Evolutionary conservation across 2,113 vertebrate species (phyloP).

Genomic region (Lagenorhynchus albirostris): DNA sequence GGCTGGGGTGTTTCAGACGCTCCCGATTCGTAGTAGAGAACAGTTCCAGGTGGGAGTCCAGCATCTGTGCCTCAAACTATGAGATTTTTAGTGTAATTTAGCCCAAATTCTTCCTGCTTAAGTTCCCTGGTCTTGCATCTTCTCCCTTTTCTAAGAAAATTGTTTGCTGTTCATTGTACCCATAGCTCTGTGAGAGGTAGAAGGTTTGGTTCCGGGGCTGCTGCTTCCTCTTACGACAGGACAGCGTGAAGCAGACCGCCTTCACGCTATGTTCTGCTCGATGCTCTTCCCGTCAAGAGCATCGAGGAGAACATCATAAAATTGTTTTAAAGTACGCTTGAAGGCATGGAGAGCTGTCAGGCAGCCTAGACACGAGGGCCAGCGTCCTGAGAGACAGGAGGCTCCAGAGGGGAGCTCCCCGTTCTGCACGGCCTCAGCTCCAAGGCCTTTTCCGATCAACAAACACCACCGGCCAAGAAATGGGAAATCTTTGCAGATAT

Average conservation of each 20-base stretch:
- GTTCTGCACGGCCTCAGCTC: rapidly evolving
- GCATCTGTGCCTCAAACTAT: neutral
- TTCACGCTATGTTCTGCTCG: too few species aligned
- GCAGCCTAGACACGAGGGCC: too few species aligned
- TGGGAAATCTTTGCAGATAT: rapidly evolving
- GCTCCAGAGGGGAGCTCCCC: rapidly evolving
- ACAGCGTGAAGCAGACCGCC: neutral
- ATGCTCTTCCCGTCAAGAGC: neutral
- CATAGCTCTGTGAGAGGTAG: rapidly evolving
- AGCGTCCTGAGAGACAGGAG: rapidly evolving
- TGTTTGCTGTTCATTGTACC: neutral
- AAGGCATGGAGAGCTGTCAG: neutral
- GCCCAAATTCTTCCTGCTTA: rapidly evolving
- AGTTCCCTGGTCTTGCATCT: rapidly evolving
- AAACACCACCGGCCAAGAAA: neutral
- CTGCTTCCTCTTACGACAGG: rapidly evolving
- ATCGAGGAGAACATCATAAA: too few species aligned
- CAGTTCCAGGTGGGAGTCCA: neutral
- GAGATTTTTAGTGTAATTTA: neutral
- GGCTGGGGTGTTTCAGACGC: rapidly evolving
- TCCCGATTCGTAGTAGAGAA: rapidly evolving
- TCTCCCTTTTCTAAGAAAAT: neutral
- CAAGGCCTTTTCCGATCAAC: neutral
- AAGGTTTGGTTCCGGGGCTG: neutral
- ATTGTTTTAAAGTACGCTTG: rapidly evolving